Evolutionary conservation across 2,797 vertebrate genomes (phyloP).

Genomic region (Eptatretus atami): DNA sequence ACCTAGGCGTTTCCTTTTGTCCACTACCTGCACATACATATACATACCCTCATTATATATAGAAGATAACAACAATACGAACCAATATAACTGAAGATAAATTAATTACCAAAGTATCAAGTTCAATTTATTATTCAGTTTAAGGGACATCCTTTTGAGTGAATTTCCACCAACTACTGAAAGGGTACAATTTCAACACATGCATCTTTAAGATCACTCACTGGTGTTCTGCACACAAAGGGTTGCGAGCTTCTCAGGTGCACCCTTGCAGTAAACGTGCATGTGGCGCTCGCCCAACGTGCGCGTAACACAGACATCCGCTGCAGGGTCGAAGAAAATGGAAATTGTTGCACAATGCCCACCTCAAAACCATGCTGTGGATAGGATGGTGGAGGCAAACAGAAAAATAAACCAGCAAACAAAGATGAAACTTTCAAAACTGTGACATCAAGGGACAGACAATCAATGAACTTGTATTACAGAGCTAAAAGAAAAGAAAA

Average conservation of each 20-base stretch:
- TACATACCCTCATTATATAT: too few relatives aligned
- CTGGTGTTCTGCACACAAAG: conserved; percentile 68
- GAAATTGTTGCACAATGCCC: conserved; percentile 82
- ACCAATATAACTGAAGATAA: too few relatives aligned
- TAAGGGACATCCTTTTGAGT: too few relatives aligned
- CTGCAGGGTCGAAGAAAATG: conserved; percentile 70
- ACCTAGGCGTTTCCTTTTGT: too few relatives aligned
- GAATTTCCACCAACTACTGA: too few relatives aligned
- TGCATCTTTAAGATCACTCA: conserved; percentile 13
- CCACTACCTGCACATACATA: too few relatives aligned
- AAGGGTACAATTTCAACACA: neutral
- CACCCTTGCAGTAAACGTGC: conserved; percentile 79
- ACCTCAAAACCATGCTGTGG: conserved; percentile 48
- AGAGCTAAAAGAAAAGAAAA: conserved; percentile 9
- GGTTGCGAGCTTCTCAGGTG: conserved; percentile 54
- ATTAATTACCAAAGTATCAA: too few relatives aligned
- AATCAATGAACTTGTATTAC: neutral
- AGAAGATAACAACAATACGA: too few relatives aligned
- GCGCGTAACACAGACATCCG: conserved; percentile 63
- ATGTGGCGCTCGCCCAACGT: conserved; percentile 60
- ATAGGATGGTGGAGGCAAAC: neutral
- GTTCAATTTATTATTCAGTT: too few relatives aligned
- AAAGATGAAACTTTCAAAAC: neutral
- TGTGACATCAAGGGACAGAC: neutral
- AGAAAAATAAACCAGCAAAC: neutral